phyloP scores from a whole-genome alignment of 37 sponge, comb jelly and placozoan genomes.

The Eunapius fragilis region DNA sequence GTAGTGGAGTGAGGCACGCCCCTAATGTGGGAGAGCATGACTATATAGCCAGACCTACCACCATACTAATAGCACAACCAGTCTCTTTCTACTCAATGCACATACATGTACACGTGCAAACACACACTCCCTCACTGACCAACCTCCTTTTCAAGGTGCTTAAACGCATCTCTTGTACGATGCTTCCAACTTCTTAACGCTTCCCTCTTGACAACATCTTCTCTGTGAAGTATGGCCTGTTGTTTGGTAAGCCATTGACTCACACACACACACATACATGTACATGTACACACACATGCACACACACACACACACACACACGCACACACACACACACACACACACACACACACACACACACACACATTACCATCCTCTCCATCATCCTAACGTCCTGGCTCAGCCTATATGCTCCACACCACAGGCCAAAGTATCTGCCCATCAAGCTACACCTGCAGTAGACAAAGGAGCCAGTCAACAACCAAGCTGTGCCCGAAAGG shows the following conservation, averaged over 20 bases:
- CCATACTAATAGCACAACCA: no score
- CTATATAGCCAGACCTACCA: no score
- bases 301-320: no score
- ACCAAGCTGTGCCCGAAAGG: background rate
- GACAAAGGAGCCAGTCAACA: background rate
- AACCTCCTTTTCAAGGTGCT: slow-evolving; percentile 26
- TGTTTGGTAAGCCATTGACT: background rate
- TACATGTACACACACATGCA: background rate
- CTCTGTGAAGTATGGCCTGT: slow-evolving; percentile 63
- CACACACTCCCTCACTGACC: background rate
- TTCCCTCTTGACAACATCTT: slow-evolving; percentile 34
- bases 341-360: no score
- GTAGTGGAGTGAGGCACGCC: background rate
- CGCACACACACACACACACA: no score
- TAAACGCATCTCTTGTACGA: slow-evolving; percentile 2
- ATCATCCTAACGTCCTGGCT: slow-evolving; percentile 45
- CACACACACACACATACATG: background rate
- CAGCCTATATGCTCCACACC: slow-evolving; percentile 46
- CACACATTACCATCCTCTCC: slow-evolving; percentile 56
- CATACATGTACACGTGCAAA: no score
- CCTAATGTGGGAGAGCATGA: background rate
- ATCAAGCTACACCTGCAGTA: slow-evolving; percentile 42
- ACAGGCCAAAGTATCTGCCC: slow-evolving; percentile 52
- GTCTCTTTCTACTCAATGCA: no score
- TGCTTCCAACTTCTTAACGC: slow-evolving; percentile 20